Base-by-base conservation (phyloP, 2,113 vertebrate genomes). In the Nettapus auritus region DNA sequence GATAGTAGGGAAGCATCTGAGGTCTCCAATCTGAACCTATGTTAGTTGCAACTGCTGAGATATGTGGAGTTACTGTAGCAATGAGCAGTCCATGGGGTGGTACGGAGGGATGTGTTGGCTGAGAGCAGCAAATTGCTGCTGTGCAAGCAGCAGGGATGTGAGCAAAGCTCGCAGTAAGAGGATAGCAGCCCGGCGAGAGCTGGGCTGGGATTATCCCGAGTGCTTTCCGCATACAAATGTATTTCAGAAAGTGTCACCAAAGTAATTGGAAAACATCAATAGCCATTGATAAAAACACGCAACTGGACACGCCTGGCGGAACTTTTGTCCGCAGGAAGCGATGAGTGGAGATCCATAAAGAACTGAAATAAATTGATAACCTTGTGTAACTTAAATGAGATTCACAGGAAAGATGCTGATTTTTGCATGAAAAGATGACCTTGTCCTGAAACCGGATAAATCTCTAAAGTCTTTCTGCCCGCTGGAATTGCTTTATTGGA, bases 231-330 rank as follows among this genome's bases (percentile, higher is more conserved):
- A 94, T 83, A 95, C 87, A 96, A 97, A 97, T 92, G 80, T 94
- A 88, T 95, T 97, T 96, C 84, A 96, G 52, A 69, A 94, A 92
- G 88, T 97, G 96, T 87, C 97, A 94, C 38, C 20, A 73, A 68
- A 93, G 84, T 89, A 96, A 96, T 83, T 95, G 96, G 70, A 97
- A 97, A 97, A 81, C 81, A 87, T 98, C 96, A 96, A 94, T 97
- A 98, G 96, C 5, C 4, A 96, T 97, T 67, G 25, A 97, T 96
- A 80, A 86, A 80, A 90, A 55, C 93, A 87, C 79, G 67, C 88
- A 90, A 31, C 66, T 84, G 84, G 94, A 68, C 83, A 87, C 3
- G 73, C 93, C 83, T 96, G 94, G 75, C 0, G 5, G 96, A 96
- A 74, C 86, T 68, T 89, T 76, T 62, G 86, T 62, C 29, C 2